Conservation (phyloP, 2,113 vertebrate genomes). For the Aspiorhynchus laticeps region DNA sequence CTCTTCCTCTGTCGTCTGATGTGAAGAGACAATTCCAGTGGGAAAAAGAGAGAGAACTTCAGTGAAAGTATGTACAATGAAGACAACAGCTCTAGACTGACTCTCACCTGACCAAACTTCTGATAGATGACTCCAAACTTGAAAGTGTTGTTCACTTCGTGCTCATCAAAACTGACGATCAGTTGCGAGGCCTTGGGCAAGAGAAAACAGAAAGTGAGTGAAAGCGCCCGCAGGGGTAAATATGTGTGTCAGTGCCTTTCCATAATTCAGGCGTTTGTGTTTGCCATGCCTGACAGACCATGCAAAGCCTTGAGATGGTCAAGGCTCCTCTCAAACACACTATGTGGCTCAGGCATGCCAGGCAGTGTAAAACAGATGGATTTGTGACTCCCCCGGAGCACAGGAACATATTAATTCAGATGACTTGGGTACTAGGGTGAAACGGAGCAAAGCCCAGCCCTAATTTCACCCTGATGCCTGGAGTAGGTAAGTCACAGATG, state of each 20-base stretch:
- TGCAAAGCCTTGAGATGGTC: slow-evolving; percentile 37
- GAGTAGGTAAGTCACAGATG: slow-evolving; percentile 43
- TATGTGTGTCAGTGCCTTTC: slow-evolving; percentile 48
- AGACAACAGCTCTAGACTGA: neutral
- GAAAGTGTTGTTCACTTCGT: slow-evolving; percentile 96
- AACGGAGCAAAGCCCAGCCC: slow-evolving; percentile 46
- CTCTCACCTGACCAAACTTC: slow-evolving; percentile 91
- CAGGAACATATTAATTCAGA: slow-evolving; percentile 52
- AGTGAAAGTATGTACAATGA: neutral
- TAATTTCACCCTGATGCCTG: slow-evolving; percentile 1
- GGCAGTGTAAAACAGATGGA: slow-evolving; percentile 55
- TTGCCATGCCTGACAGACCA: slow-evolving; percentile 42
- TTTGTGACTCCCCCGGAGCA: slow-evolving; percentile 46
- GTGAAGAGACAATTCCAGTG: neutral
- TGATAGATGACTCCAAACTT: slow-evolving; percentile 97
- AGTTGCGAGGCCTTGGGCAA: slow-evolving; percentile 87
- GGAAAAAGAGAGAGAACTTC: neutral
- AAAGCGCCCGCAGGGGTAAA: slow-evolving; percentile 41
- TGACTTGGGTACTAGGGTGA: slow-evolving; percentile 44
- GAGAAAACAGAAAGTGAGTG: slow-evolving; percentile 21
- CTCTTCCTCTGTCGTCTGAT: slow-evolving; percentile 90
- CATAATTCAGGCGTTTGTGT: slow-evolving; percentile 53
- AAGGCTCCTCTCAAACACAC: slow-evolving; percentile 25
- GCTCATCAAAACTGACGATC: slow-evolving; percentile 94
- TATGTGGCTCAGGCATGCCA: neutral